These are phyloP conservation scores for Melinaea marsaeus DNA, from an alignment of 2,888 invertebrate genomes.

Conservation along the genomic window DNA sequence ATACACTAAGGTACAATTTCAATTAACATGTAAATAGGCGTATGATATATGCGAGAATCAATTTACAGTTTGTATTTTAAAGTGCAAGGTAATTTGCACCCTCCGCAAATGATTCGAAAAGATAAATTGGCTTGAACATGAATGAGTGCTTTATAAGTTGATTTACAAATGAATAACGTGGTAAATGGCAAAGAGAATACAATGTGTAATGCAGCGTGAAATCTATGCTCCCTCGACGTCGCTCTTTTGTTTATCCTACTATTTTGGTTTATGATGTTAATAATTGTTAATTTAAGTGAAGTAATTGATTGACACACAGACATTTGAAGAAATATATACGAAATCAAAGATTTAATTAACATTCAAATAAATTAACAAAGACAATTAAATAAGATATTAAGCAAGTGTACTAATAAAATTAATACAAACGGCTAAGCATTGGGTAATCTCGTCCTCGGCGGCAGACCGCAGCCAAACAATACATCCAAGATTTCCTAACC, in stretches of 20 bases:
- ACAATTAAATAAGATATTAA: no score
- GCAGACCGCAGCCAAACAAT: conserved; percentile 15
- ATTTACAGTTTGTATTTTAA: conserved; percentile 51
- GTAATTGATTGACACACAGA: no score
- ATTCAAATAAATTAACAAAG: no score
- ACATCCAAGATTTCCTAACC: conserved; percentile 18
- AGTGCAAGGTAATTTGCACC: conserved; percentile 31
- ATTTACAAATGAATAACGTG: conserved; percentile 39
- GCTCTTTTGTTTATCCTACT: conserved; percentile 3
- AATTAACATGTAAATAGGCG: conserved; percentile 36
- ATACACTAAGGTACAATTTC: conserved; percentile 37
- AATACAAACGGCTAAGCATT: no score
- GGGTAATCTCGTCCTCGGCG: no score
- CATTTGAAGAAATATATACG: no score
- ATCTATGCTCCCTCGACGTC: conserved; percentile 35
- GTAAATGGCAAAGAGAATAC: conserved; percentile 30
- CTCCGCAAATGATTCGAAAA: conserved; percentile 10
- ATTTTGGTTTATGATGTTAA: not conserved
- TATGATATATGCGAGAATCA: conserved; percentile 42
- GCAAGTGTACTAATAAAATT: no score
- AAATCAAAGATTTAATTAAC: no score
- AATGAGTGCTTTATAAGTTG: conserved; percentile 27
- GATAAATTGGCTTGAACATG: conserved; percentile 37
- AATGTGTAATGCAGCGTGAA: conserved; percentile 46
- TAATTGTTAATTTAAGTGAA: no score